Conservation (phyloP, 2,797 vertebrate genomes). For the Sebastes nivosus region DNA sequence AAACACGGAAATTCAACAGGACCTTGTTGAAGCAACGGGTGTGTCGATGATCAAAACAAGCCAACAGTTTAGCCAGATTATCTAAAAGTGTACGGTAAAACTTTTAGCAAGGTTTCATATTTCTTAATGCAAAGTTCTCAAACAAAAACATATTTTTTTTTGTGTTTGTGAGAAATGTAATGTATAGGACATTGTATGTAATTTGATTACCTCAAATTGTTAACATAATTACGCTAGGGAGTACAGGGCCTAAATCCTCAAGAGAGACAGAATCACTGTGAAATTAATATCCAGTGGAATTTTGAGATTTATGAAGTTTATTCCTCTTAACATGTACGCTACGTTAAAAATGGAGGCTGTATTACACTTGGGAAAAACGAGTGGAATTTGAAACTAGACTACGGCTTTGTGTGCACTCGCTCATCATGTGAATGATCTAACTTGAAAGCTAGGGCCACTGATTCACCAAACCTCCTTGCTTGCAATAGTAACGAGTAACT, state of each 20-base stretch:
- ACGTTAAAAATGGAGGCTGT: too few relatives aligned
- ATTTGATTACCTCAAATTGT: not conserved
- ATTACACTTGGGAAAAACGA: too few relatives aligned
- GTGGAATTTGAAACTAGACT: too few relatives aligned
- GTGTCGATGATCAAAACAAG: not conserved
- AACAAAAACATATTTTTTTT: not conserved
- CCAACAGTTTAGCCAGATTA: too few relatives aligned
- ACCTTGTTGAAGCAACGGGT: not conserved
- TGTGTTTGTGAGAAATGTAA: not conserved
- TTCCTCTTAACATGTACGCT: too few relatives aligned
- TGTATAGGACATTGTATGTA: not conserved
- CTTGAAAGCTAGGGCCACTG: too few relatives aligned
- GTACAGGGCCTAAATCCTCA: not conserved
- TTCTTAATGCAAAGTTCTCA: not conserved
- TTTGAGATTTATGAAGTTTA: accelerated
- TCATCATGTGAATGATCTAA: too few relatives aligned
- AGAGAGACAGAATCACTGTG: not conserved
- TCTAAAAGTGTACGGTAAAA: not conserved
- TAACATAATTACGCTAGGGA: not conserved
- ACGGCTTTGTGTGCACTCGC: too few relatives aligned
- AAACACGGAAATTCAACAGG: not conserved
- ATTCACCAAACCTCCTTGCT: too few relatives aligned
- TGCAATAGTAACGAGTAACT: too few relatives aligned
- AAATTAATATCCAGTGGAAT: too few relatives aligned
- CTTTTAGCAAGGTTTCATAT: not conserved